Evolutionary conservation across 2,888 invertebrate species (phyloP).

Genomic region (Oxyteleia sp.): DNA sequence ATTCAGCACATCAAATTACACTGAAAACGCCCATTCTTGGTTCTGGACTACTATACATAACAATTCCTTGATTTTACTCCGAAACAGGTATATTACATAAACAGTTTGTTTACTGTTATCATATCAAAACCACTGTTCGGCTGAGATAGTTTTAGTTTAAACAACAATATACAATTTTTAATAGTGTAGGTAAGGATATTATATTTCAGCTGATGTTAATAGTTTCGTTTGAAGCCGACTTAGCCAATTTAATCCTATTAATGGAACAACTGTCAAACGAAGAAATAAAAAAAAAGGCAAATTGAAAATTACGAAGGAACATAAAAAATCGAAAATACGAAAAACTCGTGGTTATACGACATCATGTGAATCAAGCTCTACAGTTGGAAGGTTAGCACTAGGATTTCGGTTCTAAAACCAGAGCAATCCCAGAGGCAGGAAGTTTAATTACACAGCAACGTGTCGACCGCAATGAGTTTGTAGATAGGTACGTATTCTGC

Average conservation of each 20-base stretch:
- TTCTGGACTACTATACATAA: no score
- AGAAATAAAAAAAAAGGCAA: background rate
- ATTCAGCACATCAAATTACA: no score
- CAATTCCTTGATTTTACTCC: no score
- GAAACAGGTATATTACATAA: no score
- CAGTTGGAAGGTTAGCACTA: slow-evolving; percentile 66
- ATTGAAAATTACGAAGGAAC: background rate
- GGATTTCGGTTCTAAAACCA: slow-evolving; percentile 70
- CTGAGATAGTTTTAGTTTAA: background rate
- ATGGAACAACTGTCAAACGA: background rate
- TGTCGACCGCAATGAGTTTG: slow-evolving; percentile 78
- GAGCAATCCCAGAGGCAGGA: slow-evolving; percentile 77
- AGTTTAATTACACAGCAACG: slow-evolving; percentile 84
- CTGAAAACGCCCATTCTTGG: no score
- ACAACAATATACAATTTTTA: background rate
- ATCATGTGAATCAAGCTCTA: slow-evolving; percentile 55
- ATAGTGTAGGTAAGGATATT: background rate
- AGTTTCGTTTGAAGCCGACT: background rate
- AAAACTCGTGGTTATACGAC: slow-evolving; percentile 36
- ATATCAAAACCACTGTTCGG: background rate
- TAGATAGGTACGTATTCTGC: slow-evolving; percentile 73
- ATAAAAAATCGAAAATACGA: background rate
- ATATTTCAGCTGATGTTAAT: background rate
- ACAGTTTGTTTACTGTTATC: background rate
- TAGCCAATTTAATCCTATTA: background rate